Base-by-base conservation (phyloP, 1,140 invertebrate species). In the Hyphantria cunea region DNA sequence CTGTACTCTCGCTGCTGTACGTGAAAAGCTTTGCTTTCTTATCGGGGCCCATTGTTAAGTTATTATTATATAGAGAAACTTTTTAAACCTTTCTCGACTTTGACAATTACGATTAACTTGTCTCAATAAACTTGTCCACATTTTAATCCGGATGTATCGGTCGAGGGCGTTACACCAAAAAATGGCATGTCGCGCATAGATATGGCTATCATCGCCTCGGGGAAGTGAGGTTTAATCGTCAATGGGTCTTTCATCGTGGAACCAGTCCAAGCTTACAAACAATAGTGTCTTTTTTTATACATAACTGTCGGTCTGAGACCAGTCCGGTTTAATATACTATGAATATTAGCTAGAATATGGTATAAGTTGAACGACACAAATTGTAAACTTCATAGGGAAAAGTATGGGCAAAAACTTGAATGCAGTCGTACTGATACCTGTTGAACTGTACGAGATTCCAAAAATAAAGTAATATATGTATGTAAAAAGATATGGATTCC, bases 211-310 rank as follows among this genome's bases (percentile, higher is more conserved):
- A 53, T 56, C 62, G 41, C 41, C 48, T 37, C 63, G 62, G 56
- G 61, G 67, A 64, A 68, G 34, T 53, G 54, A 53, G 53, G 59
- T 64, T 67, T 65, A 73, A 73, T 71, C 64, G 65, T 68, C 73
- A 72, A 77, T 71, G 54, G 54, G 60, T 53, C 66, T 69, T 62
- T 73, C 69, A 74, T 76, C 67, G 70, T 68, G 58, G 77, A 80
- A 78, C 75, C 68, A 78, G 74, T 75, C 64, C 68, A 42, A 69
- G 51, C 64, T 60, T 45, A 50, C 51, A 53, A 78, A 80, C 78
- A 80, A 84, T 81, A 58, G 72, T 44, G 64, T 76, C 60, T 70
- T 80, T 82, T 82, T 72, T 84, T 31, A 54, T 34, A 50, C 48
- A 12, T 11, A 5, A 41, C 17, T 52, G 32, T 14, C 62, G 47